Base-by-base conservation (phyloP, 2,113 vertebrate species). In the Etheostoma spectabile region DNA sequence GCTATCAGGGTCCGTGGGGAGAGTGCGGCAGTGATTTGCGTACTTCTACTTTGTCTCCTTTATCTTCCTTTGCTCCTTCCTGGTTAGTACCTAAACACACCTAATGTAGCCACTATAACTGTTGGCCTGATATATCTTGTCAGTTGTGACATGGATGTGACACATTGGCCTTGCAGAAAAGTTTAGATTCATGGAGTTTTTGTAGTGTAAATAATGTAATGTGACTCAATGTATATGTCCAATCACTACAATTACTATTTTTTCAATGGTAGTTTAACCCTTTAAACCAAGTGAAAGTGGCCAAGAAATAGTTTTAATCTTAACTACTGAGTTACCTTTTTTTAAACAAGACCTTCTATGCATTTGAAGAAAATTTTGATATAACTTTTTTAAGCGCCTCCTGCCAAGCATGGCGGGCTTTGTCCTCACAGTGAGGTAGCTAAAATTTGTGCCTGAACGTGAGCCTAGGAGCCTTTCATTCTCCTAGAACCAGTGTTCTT, bases 11-110 rank as follows among this genome's bases (percentile, higher is more conserved):
- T 92, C 93, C 2, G 87, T 19, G 96, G 94, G 59, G 96, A 0
- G 97, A 97, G 66, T 99, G 98, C 0, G 98, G 98, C 86, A 99
- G 97, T 0, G 97, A 99, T 83, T 99, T 24, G 97, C 98, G 85
- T 99, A 99, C 77, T 99, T 99, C 89, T 99, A 99, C 95, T 99
- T 99, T 0, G 98, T 99, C 63, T 99, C 97, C 0, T 99, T 99
- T 92, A 99, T 99, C 91, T 99, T 99, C 94, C 96, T 99, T 21
- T 99, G 98, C 90, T 99, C 98, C 74, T 99, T 99, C 73, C 94
- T 99, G 97, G 98, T 99, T 83, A 97, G 98, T 95, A 27, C 59
- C 62, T 6, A 82, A 11, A 38, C 45, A 71, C 42, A 16, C 7
- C 16, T 27, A 18, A 42, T 33, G 15, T 51, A 45, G 13, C 21